Evolutionary conservation across 2,888 invertebrate species (phyloP).

Genomic region (Cephus spinipes): DNA sequence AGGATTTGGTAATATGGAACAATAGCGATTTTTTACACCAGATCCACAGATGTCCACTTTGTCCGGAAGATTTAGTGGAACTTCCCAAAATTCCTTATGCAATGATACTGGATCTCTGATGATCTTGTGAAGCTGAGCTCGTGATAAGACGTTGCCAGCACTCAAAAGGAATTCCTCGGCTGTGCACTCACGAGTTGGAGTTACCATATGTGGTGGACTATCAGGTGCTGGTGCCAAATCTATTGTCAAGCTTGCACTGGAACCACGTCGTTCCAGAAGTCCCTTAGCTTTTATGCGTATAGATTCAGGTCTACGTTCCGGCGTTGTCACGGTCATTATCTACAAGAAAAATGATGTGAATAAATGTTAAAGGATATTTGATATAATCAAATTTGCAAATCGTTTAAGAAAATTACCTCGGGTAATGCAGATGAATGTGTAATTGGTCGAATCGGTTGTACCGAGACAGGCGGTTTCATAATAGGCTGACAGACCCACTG

Average conservation of each 20-base stretch:
- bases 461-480: slow-evolving; percentile 38
- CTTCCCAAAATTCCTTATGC: slow-evolving; percentile 94
- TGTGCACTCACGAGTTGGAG: slow-evolving; percentile 71
- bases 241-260: slow-evolving; percentile 90
- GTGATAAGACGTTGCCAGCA: slow-evolving; percentile 70
- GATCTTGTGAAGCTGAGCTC: slow-evolving; percentile 68
- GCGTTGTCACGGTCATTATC: slow-evolving; percentile 51
- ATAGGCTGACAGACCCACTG: slow-evolving; percentile 58
- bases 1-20: slow-evolving; percentile 90
- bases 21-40: slow-evolving; percentile 89
- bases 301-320: slow-evolving; percentile 65
- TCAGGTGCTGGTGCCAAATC: slow-evolving; percentile 71
- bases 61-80: slow-evolving; percentile 92
- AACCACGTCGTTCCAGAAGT: slow-evolving; percentile 86
- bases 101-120: slow-evolving; percentile 69
- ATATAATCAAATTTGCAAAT: neutral
- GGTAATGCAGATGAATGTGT: slow-evolving; percentile 41
- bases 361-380: neutral
- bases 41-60: slow-evolving; percentile 90
- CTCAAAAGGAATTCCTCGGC: slow-evolving; percentile 71
- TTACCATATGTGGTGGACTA: slow-evolving; percentile 65
- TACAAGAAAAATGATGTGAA: slow-evolving; percentile 19
- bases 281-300: slow-evolving; percentile 74
- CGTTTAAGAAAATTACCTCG: slow-evolving; percentile 42
- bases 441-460: slow-evolving; percentile 36